Conservation (phyloP, 2,797 vertebrate species). For the Lagothrix lagotricha region DNA sequence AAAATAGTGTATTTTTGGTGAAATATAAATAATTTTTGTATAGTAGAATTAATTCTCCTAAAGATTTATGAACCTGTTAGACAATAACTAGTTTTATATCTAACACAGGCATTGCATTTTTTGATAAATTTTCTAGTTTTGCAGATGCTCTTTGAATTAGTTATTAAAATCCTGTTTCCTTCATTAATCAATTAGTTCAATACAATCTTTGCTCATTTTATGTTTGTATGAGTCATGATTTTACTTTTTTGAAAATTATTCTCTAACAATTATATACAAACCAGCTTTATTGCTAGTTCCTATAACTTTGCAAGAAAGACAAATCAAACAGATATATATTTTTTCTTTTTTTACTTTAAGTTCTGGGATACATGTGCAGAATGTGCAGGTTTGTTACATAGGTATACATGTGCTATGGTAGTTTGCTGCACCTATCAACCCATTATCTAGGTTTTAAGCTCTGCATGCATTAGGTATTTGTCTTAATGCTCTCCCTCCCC, state of each 20-base stretch:
- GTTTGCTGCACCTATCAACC: too few relatives aligned
- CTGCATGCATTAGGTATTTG: too few relatives aligned
- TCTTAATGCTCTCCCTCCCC: too few relatives aligned
- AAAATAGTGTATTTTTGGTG: background rate
- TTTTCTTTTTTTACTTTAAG: too few relatives aligned
- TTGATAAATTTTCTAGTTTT: background rate
- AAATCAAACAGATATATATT: background rate
- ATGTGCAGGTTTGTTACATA: too few relatives aligned
- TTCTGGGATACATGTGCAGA: too few relatives aligned
- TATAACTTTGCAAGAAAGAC: background rate
- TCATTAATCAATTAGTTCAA: background rate
- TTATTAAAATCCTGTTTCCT: background rate
- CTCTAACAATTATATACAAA: background rate
- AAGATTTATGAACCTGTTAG: background rate
- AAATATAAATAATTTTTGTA: background rate
- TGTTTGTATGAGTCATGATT: background rate
- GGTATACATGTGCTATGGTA: too few relatives aligned
- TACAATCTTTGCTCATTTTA: background rate
- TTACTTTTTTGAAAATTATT: background rate
- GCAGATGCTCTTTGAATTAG: background rate
- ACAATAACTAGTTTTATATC: background rate
- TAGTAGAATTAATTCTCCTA: too few relatives aligned
- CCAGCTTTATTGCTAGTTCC: background rate
- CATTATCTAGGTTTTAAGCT: too few relatives aligned
- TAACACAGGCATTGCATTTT: background rate